Evolutionary conservation across 2,113 vertebrate genomes (phyloP), one percentile per base, ranked within the genome.

Genomic region (Sinocyclocheilus maitianheensis): DNA sequence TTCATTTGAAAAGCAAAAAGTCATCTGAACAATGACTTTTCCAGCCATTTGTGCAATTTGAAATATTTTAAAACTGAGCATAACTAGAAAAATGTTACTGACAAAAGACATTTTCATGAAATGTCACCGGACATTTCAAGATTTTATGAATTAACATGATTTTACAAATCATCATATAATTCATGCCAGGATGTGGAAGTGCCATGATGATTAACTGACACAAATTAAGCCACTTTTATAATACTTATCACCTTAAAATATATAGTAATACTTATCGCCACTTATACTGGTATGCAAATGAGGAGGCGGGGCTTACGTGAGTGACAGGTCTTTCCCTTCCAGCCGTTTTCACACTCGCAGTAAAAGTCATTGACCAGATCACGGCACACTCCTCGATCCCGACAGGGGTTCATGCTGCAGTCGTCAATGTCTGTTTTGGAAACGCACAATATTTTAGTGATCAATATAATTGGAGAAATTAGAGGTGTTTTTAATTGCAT

Each of bases 251-350:
- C 34, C 76, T 22, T 58, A 58, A 8, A 20, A 58, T 58, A 58
- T 8, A 58, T 58, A 58, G 7, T 58, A 58, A 22, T 58, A 58
- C 55, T 60, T n/a, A 22, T 22, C 20, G 10, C 20, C 58, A 60
- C 20, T 22, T 60, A 60, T 60, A 60, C 20, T 22, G 3, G n/a
- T 43, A 34, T 51, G 69, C 37, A n/a, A 37, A 60, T 20, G 46
- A 88, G 48, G 77, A 20, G 83, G 71, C 9, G 85, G 51, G 10
- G 94, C 96, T 96, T 94, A 97, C 97, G 95, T 4, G 97, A 97
- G 87, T 96, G 96, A 92, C 97, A 97, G 2, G 96, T 97, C 93
- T 97, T 97, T 71, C 97, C 97, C 95, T 97, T 97, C 97, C 96
- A 97, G n/a, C 96, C 97, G 1, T 97, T 97, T 93, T 96, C 95